Evolutionary conservation across 2,113 vertebrate genomes (phyloP), one percentile per base, ranked within the genome.

Genomic region (Podarcis raffonei): DNA sequence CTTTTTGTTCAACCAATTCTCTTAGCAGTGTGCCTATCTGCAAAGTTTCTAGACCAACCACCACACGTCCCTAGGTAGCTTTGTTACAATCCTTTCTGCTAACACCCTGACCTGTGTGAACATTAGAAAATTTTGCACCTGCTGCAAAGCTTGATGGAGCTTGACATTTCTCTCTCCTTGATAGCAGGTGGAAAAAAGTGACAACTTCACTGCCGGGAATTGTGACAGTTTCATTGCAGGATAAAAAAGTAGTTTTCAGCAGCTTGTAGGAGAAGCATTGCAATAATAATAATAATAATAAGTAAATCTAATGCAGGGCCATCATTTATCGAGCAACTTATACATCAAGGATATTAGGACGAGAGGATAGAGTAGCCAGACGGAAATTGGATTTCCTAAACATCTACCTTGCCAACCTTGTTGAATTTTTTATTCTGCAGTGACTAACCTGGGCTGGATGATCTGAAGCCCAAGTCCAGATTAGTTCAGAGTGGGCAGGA

Each of bases 141-240:
- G 30, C 39, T 89, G 90, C 79, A 81, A 83, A 42, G 32, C 83
- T 91, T 89, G 30, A 53, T 85, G 27, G 87, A 88, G 53, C 90
- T 93, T 94, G 91, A 90, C 85, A 89, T 94, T 87, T 89, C 85
- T n/a, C 90, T 90, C 84, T 91, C 89, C 72, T 72, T 92, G 78
- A 37, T 88, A 90, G 75, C 81, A 81, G 72, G 81, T 93, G 74
- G 69, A 20, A 86, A 93, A 92, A 92, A 83, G 13, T 91, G 87
- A 91, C 88, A 87, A 71, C 68, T 94, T 87, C 80, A 88, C 93
- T 88, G 57, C 71, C 1, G 4, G 90, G 88, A 91, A 84, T 87
- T 92, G 89, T 94, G 91, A 93, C 93, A 92, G 92, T 92, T 93
- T 93, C 85, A 35, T 77, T 87, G 83, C 79, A 71, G 89, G 82